Conservation (phyloP, 2,113 vertebrate species). For the Petrocephalus zakoni region DNA sequence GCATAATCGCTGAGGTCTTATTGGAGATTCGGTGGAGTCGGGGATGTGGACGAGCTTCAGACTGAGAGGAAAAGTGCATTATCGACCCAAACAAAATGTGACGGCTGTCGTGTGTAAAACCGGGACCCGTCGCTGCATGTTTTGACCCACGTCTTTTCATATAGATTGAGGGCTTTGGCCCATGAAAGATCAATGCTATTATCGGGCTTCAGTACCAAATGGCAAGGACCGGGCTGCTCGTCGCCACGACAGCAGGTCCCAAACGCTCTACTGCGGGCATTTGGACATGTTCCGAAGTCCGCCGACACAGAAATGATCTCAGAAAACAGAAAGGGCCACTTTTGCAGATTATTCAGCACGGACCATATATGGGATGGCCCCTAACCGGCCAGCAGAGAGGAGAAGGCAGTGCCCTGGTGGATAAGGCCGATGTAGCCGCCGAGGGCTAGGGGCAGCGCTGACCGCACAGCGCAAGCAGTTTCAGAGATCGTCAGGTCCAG, state of each 20-base stretch:
- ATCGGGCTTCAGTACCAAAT: slow-evolving; percentile 42
- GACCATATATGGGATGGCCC: neutral
- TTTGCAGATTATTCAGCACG: neutral
- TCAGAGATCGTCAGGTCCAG: too few relatives aligned
- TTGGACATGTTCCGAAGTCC: neutral
- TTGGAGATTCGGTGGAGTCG: neutral
- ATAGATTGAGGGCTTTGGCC: slow-evolving; percentile 38
- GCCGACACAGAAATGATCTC: too few relatives aligned
- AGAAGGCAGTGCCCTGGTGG: neutral
- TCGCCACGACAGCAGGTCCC: neutral
- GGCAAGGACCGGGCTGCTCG: neutral
- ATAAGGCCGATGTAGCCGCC: neutral
- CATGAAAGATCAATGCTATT: slow-evolving; percentile 59
- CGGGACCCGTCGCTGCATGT: slow-evolving; percentile 41
- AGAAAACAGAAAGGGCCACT: neutral
- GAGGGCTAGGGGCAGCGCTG: neutral
- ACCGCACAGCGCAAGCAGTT: too few relatives aligned
- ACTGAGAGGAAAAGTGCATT: slow-evolving; percentile 46
- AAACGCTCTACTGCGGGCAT: neutral
- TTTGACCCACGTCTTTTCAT: slow-evolving; percentile 55
- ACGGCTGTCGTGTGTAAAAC: slow-evolving; percentile 16
- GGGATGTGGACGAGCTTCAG: slow-evolving; percentile 50
- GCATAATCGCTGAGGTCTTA: slow-evolving; percentile 26
- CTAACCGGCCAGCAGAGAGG: neutral
- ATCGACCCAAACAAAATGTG: slow-evolving; percentile 54